These are phyloP conservation scores for Panzeria rudis DNA, from an alignment of 2,888 invertebrate genomes.

Conservation along the genomic window DNA sequence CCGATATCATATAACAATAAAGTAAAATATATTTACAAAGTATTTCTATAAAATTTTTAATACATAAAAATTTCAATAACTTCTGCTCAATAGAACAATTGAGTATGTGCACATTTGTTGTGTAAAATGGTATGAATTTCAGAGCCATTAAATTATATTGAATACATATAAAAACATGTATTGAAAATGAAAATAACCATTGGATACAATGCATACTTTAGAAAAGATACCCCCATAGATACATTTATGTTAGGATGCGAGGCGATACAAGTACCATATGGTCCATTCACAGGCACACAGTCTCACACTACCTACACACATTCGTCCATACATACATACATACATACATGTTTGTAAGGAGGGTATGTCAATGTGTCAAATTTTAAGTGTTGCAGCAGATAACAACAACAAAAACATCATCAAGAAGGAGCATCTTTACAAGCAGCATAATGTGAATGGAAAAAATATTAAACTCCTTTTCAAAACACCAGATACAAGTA, in stretches of 20 bases:
- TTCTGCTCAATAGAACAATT: conserved; percentile 64
- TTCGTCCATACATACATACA: neutral
- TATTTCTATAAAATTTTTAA: conserved; percentile 8
- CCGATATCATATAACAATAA: conserved; percentile 4
- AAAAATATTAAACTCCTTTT: conserved; percentile 20
- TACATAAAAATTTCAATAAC: conserved; percentile 63
- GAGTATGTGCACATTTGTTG: conserved; percentile 27
- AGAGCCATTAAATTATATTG: conserved; percentile 59
- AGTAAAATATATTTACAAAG: neutral
- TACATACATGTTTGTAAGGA: neutral
- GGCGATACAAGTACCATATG: conserved; percentile 59
- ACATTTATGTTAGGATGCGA: conserved; percentile 14
- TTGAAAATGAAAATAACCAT: conserved; percentile 54
- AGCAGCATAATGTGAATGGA: conserved; percentile 3
- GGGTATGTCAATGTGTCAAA: conserved; percentile 58
- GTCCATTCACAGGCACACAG: conserved; percentile 43
- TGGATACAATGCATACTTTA: conserved; percentile 31
- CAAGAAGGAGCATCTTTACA: conserved; percentile 15
- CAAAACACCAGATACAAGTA: conserved; percentile 37
- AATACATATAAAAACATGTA: conserved; percentile 60
- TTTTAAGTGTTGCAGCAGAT: conserved; percentile 62
- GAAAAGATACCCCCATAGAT: neutral
- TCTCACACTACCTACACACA: neutral
- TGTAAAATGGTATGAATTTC: conserved; percentile 52
- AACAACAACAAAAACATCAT: conserved; percentile 30